Conservation (phyloP, 2,797 vertebrate species). For the Manis javanica region DNA sequence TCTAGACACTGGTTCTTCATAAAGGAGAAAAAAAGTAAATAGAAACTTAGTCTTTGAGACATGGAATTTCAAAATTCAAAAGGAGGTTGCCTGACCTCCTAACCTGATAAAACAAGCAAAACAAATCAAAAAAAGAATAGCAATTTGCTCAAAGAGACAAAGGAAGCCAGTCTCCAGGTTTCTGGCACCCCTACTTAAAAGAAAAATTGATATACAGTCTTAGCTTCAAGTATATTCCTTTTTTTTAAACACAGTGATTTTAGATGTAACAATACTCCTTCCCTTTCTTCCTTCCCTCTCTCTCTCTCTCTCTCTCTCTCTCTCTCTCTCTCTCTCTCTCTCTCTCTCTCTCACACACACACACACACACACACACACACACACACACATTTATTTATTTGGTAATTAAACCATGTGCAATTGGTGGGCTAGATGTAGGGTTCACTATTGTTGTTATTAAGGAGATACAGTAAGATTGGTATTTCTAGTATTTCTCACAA, state of each 20-base stretch:
- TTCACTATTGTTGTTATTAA: constrained; percentile 4
- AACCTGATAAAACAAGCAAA: neutral
- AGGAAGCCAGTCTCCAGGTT: neutral
- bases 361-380: too few relatives aligned
- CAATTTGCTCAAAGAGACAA: neutral
- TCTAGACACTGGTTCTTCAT: neutral
- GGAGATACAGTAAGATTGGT: neutral
- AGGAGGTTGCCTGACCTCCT: neutral
- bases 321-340: neutral
- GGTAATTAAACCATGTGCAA: neutral
- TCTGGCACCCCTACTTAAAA: neutral
- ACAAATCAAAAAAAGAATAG: neutral
- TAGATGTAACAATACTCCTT: neutral
- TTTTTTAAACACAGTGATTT: neutral
- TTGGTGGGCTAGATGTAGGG: neutral
- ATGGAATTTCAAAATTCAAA: neutral
- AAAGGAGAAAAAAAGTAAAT: neutral
- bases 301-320: neutral
- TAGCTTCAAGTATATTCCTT: too few relatives aligned
- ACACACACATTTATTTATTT: too few relatives aligned
- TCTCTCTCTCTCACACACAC: neutral
- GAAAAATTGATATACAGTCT: too few relatives aligned
- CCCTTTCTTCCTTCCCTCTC: neutral
- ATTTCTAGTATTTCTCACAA: neutral
- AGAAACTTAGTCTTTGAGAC: neutral